These are phyloP conservation scores for Diogma glabrata DNA, from an alignment of 2,888 invertebrate species.

Conservation along the genomic window DNA sequence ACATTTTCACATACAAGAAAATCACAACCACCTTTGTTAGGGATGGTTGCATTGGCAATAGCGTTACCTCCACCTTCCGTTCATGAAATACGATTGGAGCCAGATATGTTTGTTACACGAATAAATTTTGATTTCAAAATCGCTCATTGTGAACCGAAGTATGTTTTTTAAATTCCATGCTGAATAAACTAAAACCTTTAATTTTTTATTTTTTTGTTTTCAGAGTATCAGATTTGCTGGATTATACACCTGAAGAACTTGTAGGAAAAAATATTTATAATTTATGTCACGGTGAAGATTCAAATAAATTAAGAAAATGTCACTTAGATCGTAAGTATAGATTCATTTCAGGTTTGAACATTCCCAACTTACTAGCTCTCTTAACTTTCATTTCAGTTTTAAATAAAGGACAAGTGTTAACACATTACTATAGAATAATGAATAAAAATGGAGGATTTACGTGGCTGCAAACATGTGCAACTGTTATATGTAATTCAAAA, in stretches of 20 bases:
- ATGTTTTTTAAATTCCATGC: slow-evolving; percentile 29
- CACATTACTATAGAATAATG: slow-evolving; percentile 91
- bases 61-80: slow-evolving; percentile 94
- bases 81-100: slow-evolving; percentile 89
- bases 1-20: slow-evolving; percentile 85
- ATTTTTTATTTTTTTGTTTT: neutral
- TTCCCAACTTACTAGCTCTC: too few relatives aligned
- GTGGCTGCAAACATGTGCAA: slow-evolving; percentile 95
- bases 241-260: slow-evolving; percentile 86
- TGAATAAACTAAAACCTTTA: neutral
- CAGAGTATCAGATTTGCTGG: slow-evolving; percentile 85
- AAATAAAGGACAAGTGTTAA: slow-evolving; percentile 91
- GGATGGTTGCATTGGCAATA: slow-evolving; percentile 91
- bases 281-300: slow-evolving; percentile 92
- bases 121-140: slow-evolving; percentile 93
- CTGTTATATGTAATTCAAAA: slow-evolving; percentile 89
- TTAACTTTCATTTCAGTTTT: slow-evolving; percentile 32
- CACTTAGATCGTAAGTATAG: slow-evolving; percentile 85
- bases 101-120: slow-evolving; percentile 93
- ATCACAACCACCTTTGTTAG: slow-evolving; percentile 73
- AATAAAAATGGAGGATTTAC: slow-evolving; percentile 94
- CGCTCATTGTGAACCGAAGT: slow-evolving; percentile 95
- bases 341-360: neutral
- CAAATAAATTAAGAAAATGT: slow-evolving; percentile 83
- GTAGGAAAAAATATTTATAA: slow-evolving; percentile 89